Base-by-base conservation (phyloP, 2,888 invertebrate species). In the Platerodrilus igneus region DNA sequence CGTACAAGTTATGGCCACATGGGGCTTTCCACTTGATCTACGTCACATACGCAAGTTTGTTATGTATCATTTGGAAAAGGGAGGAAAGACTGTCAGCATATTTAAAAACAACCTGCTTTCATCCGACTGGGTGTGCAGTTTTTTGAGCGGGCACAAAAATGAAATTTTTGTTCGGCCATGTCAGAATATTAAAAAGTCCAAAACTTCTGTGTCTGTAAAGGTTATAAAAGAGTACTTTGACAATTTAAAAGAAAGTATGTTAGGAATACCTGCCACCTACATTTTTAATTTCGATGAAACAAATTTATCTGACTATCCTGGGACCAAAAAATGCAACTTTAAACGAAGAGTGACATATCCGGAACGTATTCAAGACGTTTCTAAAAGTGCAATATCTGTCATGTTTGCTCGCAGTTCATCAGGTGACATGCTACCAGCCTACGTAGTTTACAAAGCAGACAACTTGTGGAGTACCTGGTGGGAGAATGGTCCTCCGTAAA, bases 211-310 rank as follows among this genome's bases (percentile, higher is more conserved):
- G 22, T 30, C 43, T 9, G 19, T 13, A 29, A 18, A 4, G 7
- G 9, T 3, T 18, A 6, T 18, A 3, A 29, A 17, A n/a, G n/a
- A 29, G n/a, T 29, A 18, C 10, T 25, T 25, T 25, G 25, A 25
- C 10, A 25, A 25, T 25, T 9, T 25, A 11, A 11, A 10, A 9
- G 10, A 29, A 29, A 23, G 7, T 9, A 36, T 11, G 26, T 37
- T 23, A 28, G 36, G 7, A 38, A n/a, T n/a, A n/a, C n/a, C n/a
- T n/a, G n/a, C n/a, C n/a, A n/a, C n/a, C 53, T 28, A 47, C 16
- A 56, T 56, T 11, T 40, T 58, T 14, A 66, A 66, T 36, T 67
- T 57, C 48, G 62, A 65, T 40, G 60, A 63, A 41, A 60, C 58
- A 3, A 61, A 61, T 30, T 42, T 67, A 5, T 37, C 51, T 6